phyloP scores from a whole-genome alignment of 1,140 invertebrate genomes.

The Whitmania pigra region DNA sequence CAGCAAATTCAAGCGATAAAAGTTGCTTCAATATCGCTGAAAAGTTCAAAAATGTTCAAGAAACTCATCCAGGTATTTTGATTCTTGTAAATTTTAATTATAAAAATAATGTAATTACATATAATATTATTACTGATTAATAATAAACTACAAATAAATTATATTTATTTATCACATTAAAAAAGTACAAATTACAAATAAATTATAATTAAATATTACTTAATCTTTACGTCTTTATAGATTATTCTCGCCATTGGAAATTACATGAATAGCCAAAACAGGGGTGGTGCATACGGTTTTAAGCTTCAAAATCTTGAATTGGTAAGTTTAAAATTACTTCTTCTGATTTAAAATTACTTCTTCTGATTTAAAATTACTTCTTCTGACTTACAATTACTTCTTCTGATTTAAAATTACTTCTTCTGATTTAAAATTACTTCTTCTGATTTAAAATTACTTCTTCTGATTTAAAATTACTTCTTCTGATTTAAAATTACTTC shows the following conservation, averaged over 20 bases:
- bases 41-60: constrained; percentile 3
- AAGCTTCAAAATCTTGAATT: constrained; percentile 7
- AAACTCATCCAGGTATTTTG: constrained; percentile 4
- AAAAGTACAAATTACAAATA: too few species aligned
- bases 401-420: too few species aligned
- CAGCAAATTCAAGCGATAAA: constrained; percentile 3
- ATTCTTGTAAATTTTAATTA: too few species aligned
- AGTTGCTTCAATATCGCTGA: background rate
- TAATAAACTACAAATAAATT: background rate
- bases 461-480: too few species aligned
- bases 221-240: background rate
- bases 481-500: too few species aligned
- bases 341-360: too few species aligned
- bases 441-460: too few species aligned
- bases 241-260: constrained; percentile 3
- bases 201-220: background rate
- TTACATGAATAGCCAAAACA: constrained; percentile 5
- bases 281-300: background rate
- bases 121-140: background rate
- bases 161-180: background rate
- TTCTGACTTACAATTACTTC: too few species aligned
- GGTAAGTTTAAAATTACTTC: background rate
- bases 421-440: too few species aligned
- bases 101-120: background rate
- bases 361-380: too few species aligned